Evolutionary conservation across 1,140 invertebrate genomes (phyloP).

Genomic region (Gonioctena quinquepunctata): DNA sequence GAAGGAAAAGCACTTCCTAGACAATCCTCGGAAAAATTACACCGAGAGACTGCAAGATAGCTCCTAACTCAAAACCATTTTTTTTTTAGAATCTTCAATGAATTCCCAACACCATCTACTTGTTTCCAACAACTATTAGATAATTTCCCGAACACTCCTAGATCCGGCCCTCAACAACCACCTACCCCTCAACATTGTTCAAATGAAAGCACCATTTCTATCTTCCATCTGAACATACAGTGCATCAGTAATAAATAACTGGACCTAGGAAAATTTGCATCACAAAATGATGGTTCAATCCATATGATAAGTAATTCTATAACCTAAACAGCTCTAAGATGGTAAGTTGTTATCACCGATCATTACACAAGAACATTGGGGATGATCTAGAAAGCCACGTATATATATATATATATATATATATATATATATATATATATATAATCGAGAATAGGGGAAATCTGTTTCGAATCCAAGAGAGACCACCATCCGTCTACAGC

Average conservation of each 20-base stretch:
- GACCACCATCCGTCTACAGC: no score
- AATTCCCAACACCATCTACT: not conserved
- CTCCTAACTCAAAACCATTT: not conserved
- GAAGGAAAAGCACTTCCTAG: slow-evolving; percentile 10
- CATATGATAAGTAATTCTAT: not conserved
- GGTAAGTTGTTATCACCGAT: not conserved
- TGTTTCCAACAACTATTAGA: not conserved
- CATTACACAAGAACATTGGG: not conserved
- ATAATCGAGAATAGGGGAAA: no score
- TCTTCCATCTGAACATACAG: slow-evolving; percentile 1
- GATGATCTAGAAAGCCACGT: not conserved
- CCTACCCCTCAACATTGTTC: not conserved
- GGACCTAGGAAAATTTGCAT: not conserved
- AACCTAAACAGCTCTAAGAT: not conserved
- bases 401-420: no score
- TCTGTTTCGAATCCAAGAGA: no score
- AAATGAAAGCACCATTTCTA: not conserved
- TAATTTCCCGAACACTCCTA: not conserved
- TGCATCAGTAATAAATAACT: slow-evolving; percentile 1
- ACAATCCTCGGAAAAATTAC: not conserved
- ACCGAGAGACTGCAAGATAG: not conserved
- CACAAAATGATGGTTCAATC: not conserved
- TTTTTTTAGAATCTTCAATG: not conserved
- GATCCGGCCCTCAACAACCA: not conserved
- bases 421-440: no score